Percentiles rank a stretch among this genome's conserved stretches.
Evolutionary conservation across 2,888 invertebrate genomes (phyloP).

Genomic region (Fragum sueziense): DNA sequence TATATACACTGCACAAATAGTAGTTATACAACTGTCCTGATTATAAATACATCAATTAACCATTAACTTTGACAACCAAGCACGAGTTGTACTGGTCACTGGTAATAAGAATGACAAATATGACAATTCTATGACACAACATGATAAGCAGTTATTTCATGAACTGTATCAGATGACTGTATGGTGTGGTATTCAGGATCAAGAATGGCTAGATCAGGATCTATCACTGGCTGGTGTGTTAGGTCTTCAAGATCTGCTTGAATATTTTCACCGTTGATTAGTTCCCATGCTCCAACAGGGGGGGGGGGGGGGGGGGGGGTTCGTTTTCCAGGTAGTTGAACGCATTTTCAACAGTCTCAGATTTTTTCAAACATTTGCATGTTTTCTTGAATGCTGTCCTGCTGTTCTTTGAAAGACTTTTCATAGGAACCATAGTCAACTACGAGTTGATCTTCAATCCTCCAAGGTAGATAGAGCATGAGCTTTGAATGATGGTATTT

Average conservation of each 20-base stretch:
- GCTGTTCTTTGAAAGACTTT: not conserved
- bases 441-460: conserved; percentile 31
- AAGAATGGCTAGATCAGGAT: not conserved
- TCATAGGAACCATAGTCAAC: not conserved
- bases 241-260: not conserved
- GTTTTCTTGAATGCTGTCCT: not conserved
- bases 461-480: conserved; percentile 47
- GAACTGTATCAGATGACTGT: not conserved
- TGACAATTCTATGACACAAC: too few relatives aligned
- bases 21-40: too few relatives aligned
- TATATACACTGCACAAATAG: too few relatives aligned
- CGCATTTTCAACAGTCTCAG: too few relatives aligned
- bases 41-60: too few relatives aligned
- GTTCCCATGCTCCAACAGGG: not conserved
- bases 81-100: too few relatives aligned
- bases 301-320: too few relatives aligned
- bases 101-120: too few relatives aligned
- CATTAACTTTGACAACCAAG: too few relatives aligned
- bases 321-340: too few relatives aligned
- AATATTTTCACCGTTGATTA: not conserved
- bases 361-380: not conserved
- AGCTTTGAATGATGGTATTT: conserved; percentile 37
- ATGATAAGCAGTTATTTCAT: not conserved
- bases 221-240: not conserved
- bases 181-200: not conserved